Evolutionary conservation across 1,140 invertebrate species (phyloP).

Genomic region (Teleopsis dalmanni): DNA sequence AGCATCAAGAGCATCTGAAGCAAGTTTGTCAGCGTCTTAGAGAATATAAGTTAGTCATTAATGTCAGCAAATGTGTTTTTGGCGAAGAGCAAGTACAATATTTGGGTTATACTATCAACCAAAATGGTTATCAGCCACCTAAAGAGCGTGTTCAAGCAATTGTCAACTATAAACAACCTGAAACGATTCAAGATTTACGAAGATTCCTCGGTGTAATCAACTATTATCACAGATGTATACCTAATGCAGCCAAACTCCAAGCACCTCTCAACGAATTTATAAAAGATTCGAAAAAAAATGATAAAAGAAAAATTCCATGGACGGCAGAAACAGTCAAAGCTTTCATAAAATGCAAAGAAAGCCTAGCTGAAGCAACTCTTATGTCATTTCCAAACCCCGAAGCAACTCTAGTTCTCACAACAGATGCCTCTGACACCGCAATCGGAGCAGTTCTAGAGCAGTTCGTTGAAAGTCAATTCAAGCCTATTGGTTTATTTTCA

Average conservation of each 20-base stretch:
- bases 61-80: constrained; percentile 30
- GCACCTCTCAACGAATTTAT: constrained; percentile 16
- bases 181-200: no score
- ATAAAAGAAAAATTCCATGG: constrained; percentile 15
- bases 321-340: constrained; percentile 10
- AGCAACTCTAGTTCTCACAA: constrained; percentile 8
- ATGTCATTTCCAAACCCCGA: constrained; percentile 15
- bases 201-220: constrained; percentile 44
- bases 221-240: constrained; percentile 35
- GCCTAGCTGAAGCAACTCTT: constrained; percentile 13
- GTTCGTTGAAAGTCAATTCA: constrained; percentile 1
- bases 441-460: constrained; percentile 26
- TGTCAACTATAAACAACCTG: no score
- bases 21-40: not conserved
- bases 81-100: constrained; percentile 18
- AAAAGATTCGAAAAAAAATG: constrained; percentile 21
- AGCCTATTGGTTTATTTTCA: constrained; percentile 1
- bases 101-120: constrained; percentile 18
- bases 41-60: constrained; percentile 17
- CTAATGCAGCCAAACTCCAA: constrained; percentile 22
- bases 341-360: constrained; percentile 26
- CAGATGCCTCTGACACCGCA: constrained; percentile 23
- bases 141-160: no score
- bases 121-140: no score
- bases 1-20: not conserved